Conservation (phyloP, 2,888 invertebrate species). For the Polyploca ridens region DNA sequence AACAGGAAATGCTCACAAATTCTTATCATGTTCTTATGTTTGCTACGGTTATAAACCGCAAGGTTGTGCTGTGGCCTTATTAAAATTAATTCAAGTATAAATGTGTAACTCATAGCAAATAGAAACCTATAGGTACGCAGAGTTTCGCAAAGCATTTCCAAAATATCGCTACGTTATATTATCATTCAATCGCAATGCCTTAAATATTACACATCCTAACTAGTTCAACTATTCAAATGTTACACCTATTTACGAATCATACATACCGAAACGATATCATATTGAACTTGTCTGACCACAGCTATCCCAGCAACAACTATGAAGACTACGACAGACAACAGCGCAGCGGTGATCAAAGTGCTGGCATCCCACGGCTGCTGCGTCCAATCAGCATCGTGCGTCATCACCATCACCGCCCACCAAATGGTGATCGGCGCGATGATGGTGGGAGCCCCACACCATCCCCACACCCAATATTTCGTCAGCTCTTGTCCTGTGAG, state of each 20-base stretch:
- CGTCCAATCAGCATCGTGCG: constrained; percentile 40
- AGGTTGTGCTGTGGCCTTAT: constrained; percentile 18
- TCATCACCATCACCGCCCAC: constrained; percentile 52
- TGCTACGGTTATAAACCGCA: constrained; percentile 19
- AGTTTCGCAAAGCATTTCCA: constrained; percentile 24
- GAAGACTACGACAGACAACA: constrained; percentile 31
- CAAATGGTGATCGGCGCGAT: constrained; percentile 50
- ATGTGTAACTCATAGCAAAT: constrained; percentile 12
- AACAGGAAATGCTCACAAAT: constrained; percentile 23
- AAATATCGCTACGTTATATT: not conserved
- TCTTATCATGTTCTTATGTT: constrained; percentile 5
- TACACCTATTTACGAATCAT: no score
- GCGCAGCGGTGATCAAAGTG: constrained; percentile 24
- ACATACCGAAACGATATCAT: constrained; percentile 56
- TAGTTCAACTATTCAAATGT: no score
- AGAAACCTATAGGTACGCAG: not conserved
- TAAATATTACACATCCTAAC: not conserved
- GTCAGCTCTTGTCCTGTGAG: constrained; percentile 50
- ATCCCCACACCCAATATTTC: constrained; percentile 62
- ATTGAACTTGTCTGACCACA: constrained; percentile 67
- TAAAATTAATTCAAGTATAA: constrained; percentile 17
- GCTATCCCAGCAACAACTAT: constrained; percentile 49
- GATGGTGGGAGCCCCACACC: constrained; percentile 57
- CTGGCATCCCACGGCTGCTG: constrained; percentile 49
- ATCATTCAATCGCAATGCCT: not conserved